A percentile compares a stretch with the other conserved stretches of the same genome.
Conservation (phyloP, 30 jellyfish, hydroid and myxozoan genomes). For the Hydractinia echinata region DNA sequence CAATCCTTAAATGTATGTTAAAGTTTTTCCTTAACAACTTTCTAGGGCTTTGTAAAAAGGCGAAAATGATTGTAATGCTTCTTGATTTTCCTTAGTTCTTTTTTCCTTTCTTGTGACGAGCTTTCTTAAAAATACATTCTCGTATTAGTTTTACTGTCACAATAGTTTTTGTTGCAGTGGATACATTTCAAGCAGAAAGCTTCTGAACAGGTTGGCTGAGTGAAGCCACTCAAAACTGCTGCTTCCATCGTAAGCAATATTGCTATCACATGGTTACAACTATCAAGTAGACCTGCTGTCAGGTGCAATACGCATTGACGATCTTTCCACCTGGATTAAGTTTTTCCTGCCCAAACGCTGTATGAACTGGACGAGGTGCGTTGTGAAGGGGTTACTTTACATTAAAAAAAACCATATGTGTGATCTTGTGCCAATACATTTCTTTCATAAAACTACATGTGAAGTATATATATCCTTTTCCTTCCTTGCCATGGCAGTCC, state of each 20-base stretch:
- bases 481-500: conserved; percentile 5
- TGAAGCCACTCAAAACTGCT: neutral
- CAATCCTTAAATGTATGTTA: neutral
- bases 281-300: neutral
- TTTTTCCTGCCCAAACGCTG: conserved; percentile 12
- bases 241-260: neutral
- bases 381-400: conserved; percentile 10
- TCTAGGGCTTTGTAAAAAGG: neutral
- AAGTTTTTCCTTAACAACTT: neutral
- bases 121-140: too few relatives aligned
- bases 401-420: neutral
- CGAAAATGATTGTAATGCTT: neutral
- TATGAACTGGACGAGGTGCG: neutral
- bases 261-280: conserved; percentile 4
- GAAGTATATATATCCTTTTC: conserved; percentile 1
- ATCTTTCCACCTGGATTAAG: conserved; percentile 15
- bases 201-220: neutral
- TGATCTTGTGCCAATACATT: neutral
- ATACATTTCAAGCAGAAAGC: neutral
- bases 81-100: neutral
- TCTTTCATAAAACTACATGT: neutral
- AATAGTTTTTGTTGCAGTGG: neutral
- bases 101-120: too few relatives aligned
- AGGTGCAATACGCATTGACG: neutral
- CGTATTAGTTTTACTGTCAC: too few relatives aligned